Base-by-base conservation (phyloP, 2,797 vertebrate genomes). In the Crypturellus tataupa region DNA sequence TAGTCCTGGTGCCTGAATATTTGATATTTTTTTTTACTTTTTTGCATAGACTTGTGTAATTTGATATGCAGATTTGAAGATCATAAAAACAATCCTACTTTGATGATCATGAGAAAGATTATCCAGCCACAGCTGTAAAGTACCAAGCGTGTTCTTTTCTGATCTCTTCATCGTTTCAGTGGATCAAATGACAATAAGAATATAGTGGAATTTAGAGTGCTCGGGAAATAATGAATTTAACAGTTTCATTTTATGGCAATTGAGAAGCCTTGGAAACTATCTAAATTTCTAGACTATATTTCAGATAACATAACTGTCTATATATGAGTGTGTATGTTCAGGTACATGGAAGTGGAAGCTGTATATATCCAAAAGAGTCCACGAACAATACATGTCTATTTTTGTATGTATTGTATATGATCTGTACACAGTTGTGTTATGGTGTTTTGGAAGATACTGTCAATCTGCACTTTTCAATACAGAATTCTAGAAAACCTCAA, bases 11-110 rank as follows among this genome's bases (percentile, higher is more conserved):
- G 70, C 62, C 37, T 94, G 75, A 85, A 88, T 93, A 89, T 87
- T 94, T 85, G 35, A 89, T 93, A 18, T 44, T 20, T 56, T n/a
- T 73, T 93, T 94, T 93, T 94, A 42, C 16, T 95, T 70, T 95
- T 96, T 95, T 16, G 1, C 78, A 82, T 81, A 84, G 53, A 91
- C 51, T 80, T 94, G 75, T 14, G 71, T 91, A 97, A 96, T 94
- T 96, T 90, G 71, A 88, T 97, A 96, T 97, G 87, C 89, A 96
- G 82, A 97, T 96, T 70, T 96, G 82, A 95, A 94, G 95, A 95
- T 97, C 95, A 94, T 95, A 87, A 95, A 95, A 94, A 83, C 90
- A 97, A 84, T 96, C 87, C 77, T 89, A 64, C 94, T 97, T 96
- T 95, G 87, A 95, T 97, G 95, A 96, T 95, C 88, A 85, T 85